phyloP scores from a whole-genome alignment of 1,140 invertebrate species.

The Leptinotarsa texana region DNA sequence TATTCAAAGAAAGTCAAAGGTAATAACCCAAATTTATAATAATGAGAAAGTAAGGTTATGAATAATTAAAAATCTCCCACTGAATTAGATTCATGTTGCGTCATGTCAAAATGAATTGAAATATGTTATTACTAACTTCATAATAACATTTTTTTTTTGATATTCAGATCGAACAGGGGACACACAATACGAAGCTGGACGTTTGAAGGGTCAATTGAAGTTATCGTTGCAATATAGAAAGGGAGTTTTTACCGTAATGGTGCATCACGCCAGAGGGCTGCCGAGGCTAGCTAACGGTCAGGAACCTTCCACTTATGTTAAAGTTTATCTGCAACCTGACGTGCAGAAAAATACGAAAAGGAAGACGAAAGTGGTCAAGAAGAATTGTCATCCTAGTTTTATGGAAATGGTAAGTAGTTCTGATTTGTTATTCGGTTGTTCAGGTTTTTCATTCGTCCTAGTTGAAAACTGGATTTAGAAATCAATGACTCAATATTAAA shows the following conservation, averaged over 20 bases:
- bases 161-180: constrained; percentile 32
- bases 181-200: constrained; percentile 42
- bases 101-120: too few species aligned
- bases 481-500: too few species aligned
- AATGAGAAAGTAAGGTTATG: too few species aligned
- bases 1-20: constrained; percentile 66
- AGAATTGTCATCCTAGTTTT: constrained; percentile 84
- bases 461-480: too few species aligned
- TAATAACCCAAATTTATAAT: constrained; percentile 46
- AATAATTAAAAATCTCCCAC: too few species aligned
- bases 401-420: neutral
- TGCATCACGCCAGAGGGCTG: constrained; percentile 86
- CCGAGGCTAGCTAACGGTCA: constrained; percentile 72
- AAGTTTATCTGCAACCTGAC: constrained; percentile 90
- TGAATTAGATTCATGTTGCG: too few species aligned
- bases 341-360: constrained; percentile 88
- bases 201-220: constrained; percentile 58
- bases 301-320: constrained; percentile 90
- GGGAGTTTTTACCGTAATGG: constrained; percentile 80
- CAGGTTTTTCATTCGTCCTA: too few species aligned
- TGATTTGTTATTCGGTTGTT: too few species aligned
- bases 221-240: constrained; percentile 82
- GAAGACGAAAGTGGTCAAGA: constrained; percentile 91
- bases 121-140: too few species aligned
- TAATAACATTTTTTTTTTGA: neutral